Evolutionary conservation across 2,797 vertebrate genomes (phyloP).

Genomic region (Argya squamiceps): DNA sequence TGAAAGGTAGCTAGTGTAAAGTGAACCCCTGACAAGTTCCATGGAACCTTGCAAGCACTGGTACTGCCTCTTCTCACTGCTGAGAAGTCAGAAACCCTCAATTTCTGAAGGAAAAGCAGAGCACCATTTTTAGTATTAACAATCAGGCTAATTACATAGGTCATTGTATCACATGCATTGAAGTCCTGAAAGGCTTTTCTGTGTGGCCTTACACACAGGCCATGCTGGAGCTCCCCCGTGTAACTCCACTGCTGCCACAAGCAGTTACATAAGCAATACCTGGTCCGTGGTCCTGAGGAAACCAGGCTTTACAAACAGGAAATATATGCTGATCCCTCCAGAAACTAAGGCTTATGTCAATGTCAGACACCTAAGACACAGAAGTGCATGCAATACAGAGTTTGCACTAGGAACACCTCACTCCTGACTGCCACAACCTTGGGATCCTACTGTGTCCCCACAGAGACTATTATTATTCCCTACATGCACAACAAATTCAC

Average conservation of each 20-base stretch:
- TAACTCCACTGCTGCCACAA: not conserved
- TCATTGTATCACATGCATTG: not conserved
- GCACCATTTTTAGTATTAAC: not conserved
- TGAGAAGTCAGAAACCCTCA: not conserved
- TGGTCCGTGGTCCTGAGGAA: not conserved
- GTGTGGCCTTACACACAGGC: not conserved
- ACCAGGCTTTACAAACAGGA: not conserved
- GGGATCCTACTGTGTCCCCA: no score
- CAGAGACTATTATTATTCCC: not conserved
- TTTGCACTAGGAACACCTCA: not conserved
- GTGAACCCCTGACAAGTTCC: not conserved
- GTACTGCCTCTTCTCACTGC: not conserved
- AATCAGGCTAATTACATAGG: not conserved
- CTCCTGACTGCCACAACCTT: not conserved
- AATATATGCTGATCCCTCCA: not conserved
- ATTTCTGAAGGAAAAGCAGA: not conserved
- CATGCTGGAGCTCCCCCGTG: rapidly evolving
- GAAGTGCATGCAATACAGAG: not conserved
- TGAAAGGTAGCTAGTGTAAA: not conserved
- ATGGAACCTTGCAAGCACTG: not conserved
- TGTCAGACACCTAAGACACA: rapidly evolving
- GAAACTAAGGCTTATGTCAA: not conserved
- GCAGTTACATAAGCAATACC: not conserved
- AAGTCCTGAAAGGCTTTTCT: not conserved
- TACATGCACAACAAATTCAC: rapidly evolving